Evolutionary conservation across 2,797 vertebrate species (phyloP), one percentile per base, ranked within the genome.

Genomic region (Cossypha dichroa): DNA sequence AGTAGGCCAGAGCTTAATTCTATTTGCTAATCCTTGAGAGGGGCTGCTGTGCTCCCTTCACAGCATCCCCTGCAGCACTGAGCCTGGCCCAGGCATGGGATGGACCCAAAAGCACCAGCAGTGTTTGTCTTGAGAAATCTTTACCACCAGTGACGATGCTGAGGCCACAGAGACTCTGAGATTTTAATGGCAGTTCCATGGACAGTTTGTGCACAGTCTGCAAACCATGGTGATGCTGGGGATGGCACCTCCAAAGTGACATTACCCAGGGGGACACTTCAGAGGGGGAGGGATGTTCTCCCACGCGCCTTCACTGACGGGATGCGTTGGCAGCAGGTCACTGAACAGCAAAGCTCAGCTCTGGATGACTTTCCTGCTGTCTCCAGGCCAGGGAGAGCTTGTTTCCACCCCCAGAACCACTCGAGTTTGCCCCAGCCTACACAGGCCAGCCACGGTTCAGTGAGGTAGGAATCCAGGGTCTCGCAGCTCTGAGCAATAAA

Each of bases 291-390:
- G 38, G 18, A 68, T 23, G 28, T 13, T 77, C 83, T 84, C 58
- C 63, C 59, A 79, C 6, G 2, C 3, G 0, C 58, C 64, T 17
- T 45, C 38, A 13, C 64, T 21, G 14, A 29, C 0, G 0, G 46
- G 13, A 13, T 0, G 2, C 55, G 52, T 10, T 1, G 8, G 34
- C 0, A 0, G 22, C 2, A 5, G 25, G 60, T 73, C 15, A 0
- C 0, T 11, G 43, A 60, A 21, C 0, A 3, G 16, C 6, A 3
- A 22, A 60, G 55, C 66, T 62, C 49, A 15, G 7, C 66, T 51
- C 46, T 41, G n/a, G 28, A 13, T 56, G 29, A 63, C 21, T 75
- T 77, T 43, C 52, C 19, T 12, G 16, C 4, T 2, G 8, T 19
- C 43, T 49, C 3, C 1, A 45, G 34, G 63, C 40, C 2, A 10